These are phyloP conservation scores for Trichogramma pretiosum DNA, from an alignment of 1,140 invertebrate genomes.

Conservation along the genomic window DNA sequence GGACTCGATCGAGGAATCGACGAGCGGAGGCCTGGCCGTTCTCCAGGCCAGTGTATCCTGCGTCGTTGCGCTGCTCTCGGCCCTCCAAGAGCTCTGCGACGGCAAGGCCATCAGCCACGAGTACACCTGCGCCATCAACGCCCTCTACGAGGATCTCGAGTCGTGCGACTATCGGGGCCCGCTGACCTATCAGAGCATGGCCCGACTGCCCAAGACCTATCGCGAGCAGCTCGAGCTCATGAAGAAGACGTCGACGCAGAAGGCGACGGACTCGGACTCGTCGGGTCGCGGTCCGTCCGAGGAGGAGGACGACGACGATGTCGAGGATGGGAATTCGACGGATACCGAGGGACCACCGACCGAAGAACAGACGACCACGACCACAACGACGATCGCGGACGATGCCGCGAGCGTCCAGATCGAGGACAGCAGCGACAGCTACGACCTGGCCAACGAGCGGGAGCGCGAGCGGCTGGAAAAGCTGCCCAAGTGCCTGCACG, in stretches of 20 bases:
- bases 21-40: slow-evolving; percentile 54
- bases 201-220: slow-evolving; percentile 69
- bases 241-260: slow-evolving; percentile 45
- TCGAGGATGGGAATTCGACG: slow-evolving; percentile 32
- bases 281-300: slow-evolving; percentile 49
- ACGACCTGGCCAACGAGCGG: slow-evolving; percentile 44
- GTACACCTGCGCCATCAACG: slow-evolving; percentile 56
- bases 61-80: slow-evolving; percentile 71
- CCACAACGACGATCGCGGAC: neutral
- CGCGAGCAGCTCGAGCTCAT: slow-evolving; percentile 47
- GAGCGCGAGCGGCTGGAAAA: slow-evolving; percentile 51
- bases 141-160: slow-evolving; percentile 61
- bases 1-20: slow-evolving; percentile 80
- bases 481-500: slow-evolving; percentile 54
- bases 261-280: slow-evolving; percentile 51
- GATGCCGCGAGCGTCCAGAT: neutral
- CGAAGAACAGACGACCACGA: slow-evolving; percentile 44
- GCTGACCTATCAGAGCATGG: slow-evolving; percentile 74
- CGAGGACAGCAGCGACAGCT: slow-evolving; percentile 44
- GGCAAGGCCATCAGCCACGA: slow-evolving; percentile 56
- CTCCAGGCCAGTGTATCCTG: slow-evolving; percentile 74
- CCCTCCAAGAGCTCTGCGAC: slow-evolving; percentile 70
- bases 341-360: slow-evolving; percentile 63
- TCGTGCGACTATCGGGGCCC: slow-evolving; percentile 77
- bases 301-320: slow-evolving; percentile 41